A percentile compares a stretch with the other conserved stretches of the same genome.
phyloP scores from a whole-genome alignment of 2,888 invertebrate species.

The Apoda limacodes region DNA sequence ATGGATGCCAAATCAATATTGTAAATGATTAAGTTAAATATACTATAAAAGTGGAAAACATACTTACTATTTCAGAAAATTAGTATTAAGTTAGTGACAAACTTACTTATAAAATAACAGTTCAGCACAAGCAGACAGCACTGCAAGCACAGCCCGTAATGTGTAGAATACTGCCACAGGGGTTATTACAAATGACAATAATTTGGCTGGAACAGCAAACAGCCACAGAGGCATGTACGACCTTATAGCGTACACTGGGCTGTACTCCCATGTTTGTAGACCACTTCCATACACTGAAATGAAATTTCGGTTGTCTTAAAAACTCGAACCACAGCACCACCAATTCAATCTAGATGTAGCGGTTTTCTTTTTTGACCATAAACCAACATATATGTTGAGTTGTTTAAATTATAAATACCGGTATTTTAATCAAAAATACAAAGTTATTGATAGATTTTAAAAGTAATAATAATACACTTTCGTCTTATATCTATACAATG shows the following conservation, averaged over 20 bases:
- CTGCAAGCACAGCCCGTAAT: slow-evolving; percentile 83
- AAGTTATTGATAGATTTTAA: too few relatives aligned
- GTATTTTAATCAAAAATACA: too few relatives aligned
- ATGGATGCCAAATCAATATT: too few relatives aligned
- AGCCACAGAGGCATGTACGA: slow-evolving; percentile 95
- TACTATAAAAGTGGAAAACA: too few relatives aligned
- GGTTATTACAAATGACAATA: slow-evolving; percentile 81
- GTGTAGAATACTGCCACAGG: slow-evolving; percentile 91
- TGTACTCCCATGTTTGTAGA: slow-evolving; percentile 99
- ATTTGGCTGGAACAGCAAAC: slow-evolving; percentile 88
- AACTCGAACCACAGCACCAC: background rate
- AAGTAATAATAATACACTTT: too few relatives aligned
- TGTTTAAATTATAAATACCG: too few relatives aligned
- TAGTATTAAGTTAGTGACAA: too few relatives aligned
- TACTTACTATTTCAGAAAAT: too few relatives aligned
- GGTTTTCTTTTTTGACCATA: background rate
- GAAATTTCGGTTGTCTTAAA: too few relatives aligned
- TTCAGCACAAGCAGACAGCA: slow-evolving; percentile 86
- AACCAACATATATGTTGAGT: too few relatives aligned
- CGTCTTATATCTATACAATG: too few relatives aligned
- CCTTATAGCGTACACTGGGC: slow-evolving; percentile 91
- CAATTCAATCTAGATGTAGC: background rate
- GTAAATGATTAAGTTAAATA: too few relatives aligned
- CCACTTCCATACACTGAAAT: slow-evolving; percentile 89
- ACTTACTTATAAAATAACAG: slow-evolving; percentile 94